phyloP scores from a whole-genome alignment of 2,113 vertebrate species.

The Protomyctophum bolini region DNA sequence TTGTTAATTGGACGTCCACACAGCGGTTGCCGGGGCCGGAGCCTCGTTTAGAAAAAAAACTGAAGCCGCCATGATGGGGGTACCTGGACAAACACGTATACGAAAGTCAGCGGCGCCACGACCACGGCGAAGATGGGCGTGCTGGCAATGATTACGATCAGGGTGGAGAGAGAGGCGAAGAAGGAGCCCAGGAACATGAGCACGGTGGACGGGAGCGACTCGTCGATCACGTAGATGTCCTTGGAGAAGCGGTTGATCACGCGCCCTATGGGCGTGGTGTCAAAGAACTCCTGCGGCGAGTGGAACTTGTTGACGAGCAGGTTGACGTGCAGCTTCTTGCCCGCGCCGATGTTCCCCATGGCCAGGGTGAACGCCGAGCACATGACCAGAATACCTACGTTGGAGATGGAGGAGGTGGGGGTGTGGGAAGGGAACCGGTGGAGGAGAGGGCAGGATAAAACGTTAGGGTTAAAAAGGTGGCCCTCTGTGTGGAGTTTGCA shows the following conservation, averaged over 20 bases:
- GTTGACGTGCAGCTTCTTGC: conserved; percentile 80
- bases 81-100: conserved; percentile 94
- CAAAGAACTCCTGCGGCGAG: conserved; percentile 93
- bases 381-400: conserved; percentile 87
- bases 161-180: conserved; percentile 84
- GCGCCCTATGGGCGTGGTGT: conserved; percentile 92
- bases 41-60: background rate
- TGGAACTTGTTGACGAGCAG: conserved; percentile 91
- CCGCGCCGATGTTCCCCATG: conserved; percentile 86
- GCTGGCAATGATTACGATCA: conserved; percentile 87
- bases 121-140: conserved; percentile 89
- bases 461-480: background rate
- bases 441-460: conserved; percentile 28
- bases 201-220: conserved; percentile 85
- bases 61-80: background rate
- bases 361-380: conserved; percentile 86
- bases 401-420: conserved; percentile 8
- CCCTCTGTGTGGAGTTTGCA: too few relatives aligned
- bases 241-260: conserved; percentile 98
- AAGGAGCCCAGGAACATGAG: conserved; percentile 88
- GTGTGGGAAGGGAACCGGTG: conserved; percentile 31
- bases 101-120: conserved; percentile 82
- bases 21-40: background rate
- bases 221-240: conserved; percentile 92
- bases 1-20: background rate